phyloP scores from a whole-genome alignment of 2,113 vertebrate species.

The Eulemur macaco region DNA sequence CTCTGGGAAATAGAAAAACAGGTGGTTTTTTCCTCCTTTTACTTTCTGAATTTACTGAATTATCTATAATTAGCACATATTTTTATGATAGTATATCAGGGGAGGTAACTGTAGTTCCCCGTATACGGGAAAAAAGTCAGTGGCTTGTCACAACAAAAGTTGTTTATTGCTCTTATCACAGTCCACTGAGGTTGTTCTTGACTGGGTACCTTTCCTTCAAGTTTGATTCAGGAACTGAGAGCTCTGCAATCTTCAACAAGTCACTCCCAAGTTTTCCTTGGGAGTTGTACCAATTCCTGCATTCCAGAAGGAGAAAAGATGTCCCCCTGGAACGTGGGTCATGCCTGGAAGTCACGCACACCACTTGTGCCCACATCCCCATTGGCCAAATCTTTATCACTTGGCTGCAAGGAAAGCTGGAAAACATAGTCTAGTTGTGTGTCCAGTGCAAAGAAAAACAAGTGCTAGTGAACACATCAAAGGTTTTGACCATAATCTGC shows the following conservation, averaged over 20 bases:
- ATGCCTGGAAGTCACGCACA: neutral
- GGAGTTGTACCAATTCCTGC: neutral
- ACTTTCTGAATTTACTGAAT: slow-evolving; percentile 14
- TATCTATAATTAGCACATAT: neutral
- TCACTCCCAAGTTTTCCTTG: neutral
- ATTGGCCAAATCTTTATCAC: neutral
- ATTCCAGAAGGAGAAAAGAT: neutral
- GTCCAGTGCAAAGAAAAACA: neutral
- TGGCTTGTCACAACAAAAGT: neutral
- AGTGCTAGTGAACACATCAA: neutral
- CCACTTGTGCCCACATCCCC: neutral
- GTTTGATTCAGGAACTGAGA: neutral
- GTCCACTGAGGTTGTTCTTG: neutral
- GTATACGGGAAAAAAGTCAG: neutral
- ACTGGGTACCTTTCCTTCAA: neutral
- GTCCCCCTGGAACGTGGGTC: neutral
- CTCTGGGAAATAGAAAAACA: neutral
- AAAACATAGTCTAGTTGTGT: neutral
- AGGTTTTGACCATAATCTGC: neutral
- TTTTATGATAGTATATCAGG: neutral
- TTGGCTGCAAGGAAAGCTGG: neutral
- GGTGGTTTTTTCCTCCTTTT: neutral
- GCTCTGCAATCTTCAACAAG: neutral
- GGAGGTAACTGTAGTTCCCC: neutral
- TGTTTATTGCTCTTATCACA: neutral